Conservation (phyloP, 2,797 vertebrate species). For the Sebastes kiyomatsui region DNA sequence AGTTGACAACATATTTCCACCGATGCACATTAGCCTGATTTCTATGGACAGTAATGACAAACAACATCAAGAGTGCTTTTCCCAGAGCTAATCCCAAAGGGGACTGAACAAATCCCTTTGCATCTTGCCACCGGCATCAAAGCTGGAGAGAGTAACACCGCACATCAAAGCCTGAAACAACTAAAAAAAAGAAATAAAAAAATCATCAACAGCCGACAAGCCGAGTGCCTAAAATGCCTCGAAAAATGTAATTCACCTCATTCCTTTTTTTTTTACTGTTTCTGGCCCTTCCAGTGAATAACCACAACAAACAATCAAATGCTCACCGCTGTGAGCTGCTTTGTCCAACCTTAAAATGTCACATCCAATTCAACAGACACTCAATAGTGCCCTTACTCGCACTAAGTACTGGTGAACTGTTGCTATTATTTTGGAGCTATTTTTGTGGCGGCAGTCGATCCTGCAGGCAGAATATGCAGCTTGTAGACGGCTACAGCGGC, state of each 20-base stretch:
- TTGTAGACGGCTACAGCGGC: conserved; percentile 41
- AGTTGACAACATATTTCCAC: conserved; percentile 9
- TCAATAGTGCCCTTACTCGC: conserved; percentile 47
- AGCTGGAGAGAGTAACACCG: conserved; percentile 37
- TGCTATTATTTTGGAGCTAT: conserved; percentile 73
- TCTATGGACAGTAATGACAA: conserved; percentile 53
- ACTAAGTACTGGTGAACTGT: conserved; percentile 50
- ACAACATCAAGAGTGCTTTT: conserved; percentile 55
- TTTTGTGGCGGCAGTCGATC: conserved; percentile 62
- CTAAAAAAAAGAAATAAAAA: background rate
- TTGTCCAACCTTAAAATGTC: conserved; percentile 74
- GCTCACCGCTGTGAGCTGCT: conserved; percentile 39
- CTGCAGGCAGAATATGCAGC: conserved; percentile 54
- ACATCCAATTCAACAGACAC: conserved; percentile 63
- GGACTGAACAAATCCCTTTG: conserved; percentile 54
- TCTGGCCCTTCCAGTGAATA: conserved; percentile 10
- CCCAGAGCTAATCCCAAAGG: conserved; percentile 59
- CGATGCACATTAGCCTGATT: conserved; percentile 38
- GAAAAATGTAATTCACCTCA: conserved; percentile 22
- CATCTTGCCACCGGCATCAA: conserved; percentile 57
- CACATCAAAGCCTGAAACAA: conserved; percentile 44
- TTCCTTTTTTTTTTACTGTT: conserved; percentile 3
- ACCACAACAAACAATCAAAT: conserved; percentile 30
- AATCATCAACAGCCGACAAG: conserved; percentile 11
- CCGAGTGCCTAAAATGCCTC: background rate